These are phyloP conservation scores for Colletes collaris DNA, from an alignment of 2,888 invertebrate species.

Conservation along the genomic window DNA sequence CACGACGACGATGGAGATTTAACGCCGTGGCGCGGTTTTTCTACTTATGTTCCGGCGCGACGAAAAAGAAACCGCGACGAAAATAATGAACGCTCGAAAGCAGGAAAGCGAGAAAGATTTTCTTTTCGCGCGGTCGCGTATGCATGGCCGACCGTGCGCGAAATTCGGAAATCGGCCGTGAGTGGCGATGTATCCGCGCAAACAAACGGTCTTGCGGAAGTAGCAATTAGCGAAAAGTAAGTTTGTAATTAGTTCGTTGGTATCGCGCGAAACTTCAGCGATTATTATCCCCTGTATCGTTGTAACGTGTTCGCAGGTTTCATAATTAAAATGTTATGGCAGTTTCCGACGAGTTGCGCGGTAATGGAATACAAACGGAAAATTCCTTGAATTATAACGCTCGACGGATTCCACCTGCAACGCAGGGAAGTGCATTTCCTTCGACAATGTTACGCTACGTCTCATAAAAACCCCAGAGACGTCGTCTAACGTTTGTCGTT, in stretches of 20 bases:
- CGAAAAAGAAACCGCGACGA: background rate
- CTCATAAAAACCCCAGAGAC: background rate
- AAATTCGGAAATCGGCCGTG: background rate
- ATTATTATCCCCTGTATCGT: constrained; percentile 21
- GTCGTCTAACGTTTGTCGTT: constrained; percentile 3
- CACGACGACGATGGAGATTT: constrained; percentile 9
- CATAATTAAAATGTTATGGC: constrained; percentile 32
- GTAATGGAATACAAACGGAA: constrained; percentile 4
- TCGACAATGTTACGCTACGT: background rate
- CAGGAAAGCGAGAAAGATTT: background rate
- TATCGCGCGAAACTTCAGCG: constrained; percentile 10
- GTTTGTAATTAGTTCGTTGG: constrained; percentile 40
- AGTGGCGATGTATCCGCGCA: background rate
- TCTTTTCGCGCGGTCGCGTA: background rate
- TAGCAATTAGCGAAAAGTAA: constrained; percentile 18
- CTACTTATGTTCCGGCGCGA: background rate
- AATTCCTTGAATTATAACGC: background rate
- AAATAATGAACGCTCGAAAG: background rate
- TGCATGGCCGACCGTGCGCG: background rate
- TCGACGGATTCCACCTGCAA: background rate
- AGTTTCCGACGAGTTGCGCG: constrained; percentile 3
- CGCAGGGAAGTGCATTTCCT: background rate
- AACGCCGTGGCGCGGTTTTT: background rate
- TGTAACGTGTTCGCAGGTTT: constrained; percentile 7
- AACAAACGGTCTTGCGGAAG: background rate